Evolutionary conservation across 2,113 vertebrate genomes (phyloP).

Genomic region (Sitta europaea): DNA sequence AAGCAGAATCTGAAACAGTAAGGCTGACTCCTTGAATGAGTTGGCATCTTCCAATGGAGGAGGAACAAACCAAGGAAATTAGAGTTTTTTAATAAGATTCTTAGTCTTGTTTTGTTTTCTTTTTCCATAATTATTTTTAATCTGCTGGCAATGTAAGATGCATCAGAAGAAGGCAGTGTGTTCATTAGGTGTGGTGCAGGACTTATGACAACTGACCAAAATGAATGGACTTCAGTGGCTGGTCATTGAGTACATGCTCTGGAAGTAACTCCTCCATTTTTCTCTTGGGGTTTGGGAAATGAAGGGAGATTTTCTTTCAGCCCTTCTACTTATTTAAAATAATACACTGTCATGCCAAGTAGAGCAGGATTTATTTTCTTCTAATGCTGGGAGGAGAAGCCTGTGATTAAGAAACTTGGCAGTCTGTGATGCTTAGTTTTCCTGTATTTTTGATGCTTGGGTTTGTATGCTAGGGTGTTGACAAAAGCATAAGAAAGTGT

Average conservation of each 20-base stretch:
- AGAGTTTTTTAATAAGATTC: background rate
- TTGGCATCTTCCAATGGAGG: background rate
- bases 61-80: background rate
- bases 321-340: background rate
- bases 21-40: background rate
- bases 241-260: background rate
- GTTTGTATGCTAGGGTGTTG: background rate
- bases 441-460: background rate
- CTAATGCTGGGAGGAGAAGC: background rate
- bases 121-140: background rate
- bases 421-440: background rate
- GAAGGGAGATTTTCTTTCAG: conserved; percentile 18
- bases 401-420: background rate
- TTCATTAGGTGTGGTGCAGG: background rate
- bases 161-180: background rate
- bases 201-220: background rate
- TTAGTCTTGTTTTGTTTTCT: background rate
- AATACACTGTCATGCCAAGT: background rate
- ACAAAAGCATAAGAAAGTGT: background rate
- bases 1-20: background rate
- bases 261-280: conserved; percentile 30
- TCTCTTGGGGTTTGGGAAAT: conserved; percentile 1
- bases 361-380: background rate
- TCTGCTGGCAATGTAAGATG: background rate
- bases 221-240: background rate